Percentiles rank a stretch among this genome's conserved stretches.
phyloP scores from a whole-genome alignment of 2,113 vertebrate species.

The Ptilorrhoa leucosticta region DNA sequence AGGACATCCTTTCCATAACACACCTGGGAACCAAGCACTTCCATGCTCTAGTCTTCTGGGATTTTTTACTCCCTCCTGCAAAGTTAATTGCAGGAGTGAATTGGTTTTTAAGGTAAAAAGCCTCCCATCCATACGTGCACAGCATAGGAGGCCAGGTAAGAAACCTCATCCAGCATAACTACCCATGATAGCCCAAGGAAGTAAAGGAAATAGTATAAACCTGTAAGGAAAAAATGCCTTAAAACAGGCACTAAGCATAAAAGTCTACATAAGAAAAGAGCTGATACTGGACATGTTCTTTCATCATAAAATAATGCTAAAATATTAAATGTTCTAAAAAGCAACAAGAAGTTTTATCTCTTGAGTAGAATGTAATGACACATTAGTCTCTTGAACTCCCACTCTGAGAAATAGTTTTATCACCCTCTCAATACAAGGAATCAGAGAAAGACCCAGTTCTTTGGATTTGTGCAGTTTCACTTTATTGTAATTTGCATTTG shows the following conservation, averaged over 20 bases:
- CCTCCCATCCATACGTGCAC: rapidly evolving
- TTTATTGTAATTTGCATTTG: neutral
- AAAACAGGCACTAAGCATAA: neutral
- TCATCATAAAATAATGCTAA: slow-evolving; percentile 15
- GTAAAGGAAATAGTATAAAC: neutral
- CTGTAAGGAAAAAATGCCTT: neutral
- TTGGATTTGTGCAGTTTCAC: neutral
- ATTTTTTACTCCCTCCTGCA: neutral
- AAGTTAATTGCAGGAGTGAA: neutral
- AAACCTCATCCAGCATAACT: neutral
- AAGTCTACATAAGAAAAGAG: neutral
- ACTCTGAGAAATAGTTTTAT: neutral
- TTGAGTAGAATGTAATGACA: neutral
- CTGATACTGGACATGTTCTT: neutral
- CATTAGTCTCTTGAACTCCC: neutral
- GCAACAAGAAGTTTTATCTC: slow-evolving; percentile 22
- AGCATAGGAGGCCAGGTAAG: neutral
- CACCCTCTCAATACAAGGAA: neutral
- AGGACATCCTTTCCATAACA: neutral
- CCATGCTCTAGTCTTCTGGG: neutral
- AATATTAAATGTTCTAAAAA: slow-evolving; percentile 16
- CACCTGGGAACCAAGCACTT: neutral
- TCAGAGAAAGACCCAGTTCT: neutral
- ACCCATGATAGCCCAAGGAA: neutral
- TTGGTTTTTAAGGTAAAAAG: neutral